These are phyloP conservation scores for Meandrusa payeni DNA, from an alignment of 2,888 invertebrate genomes.

Conservation along the genomic window DNA sequence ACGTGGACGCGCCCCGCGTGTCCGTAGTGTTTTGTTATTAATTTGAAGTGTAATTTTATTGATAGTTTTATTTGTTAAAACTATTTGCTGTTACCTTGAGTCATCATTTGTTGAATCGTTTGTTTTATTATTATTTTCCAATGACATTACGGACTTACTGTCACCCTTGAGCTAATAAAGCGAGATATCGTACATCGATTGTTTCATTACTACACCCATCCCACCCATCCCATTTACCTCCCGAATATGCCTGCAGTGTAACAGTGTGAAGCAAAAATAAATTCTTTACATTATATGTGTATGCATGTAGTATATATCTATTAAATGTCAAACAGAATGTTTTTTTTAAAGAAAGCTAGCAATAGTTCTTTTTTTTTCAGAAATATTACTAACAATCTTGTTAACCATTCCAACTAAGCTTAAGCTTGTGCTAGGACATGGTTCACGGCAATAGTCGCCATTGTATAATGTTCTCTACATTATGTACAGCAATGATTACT, in stretches of 20 bases:
- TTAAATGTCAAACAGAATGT: too few species aligned
- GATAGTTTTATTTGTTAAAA: constrained; percentile 75
- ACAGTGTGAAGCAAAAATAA: too few species aligned
- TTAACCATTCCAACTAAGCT: too few species aligned
- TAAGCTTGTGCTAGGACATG: too few species aligned
- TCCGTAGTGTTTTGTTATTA: constrained; percentile 54
- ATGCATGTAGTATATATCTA: too few species aligned
- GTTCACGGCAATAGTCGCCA: too few species aligned
- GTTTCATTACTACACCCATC: constrained; percentile 48
- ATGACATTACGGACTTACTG: constrained; percentile 75
- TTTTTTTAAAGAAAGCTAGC: too few species aligned
- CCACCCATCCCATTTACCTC: background rate
- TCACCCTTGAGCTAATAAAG: constrained; percentile 78
- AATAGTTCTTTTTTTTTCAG: too few species aligned
- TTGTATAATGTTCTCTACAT: too few species aligned
- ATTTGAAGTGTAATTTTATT: constrained; percentile 68
- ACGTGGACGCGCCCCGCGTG: constrained; percentile 31
- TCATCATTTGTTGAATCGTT: constrained; percentile 79
- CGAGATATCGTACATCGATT: constrained; percentile 69
- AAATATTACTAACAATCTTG: too few species aligned
- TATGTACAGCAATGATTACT: too few species aligned
- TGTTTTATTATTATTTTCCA: constrained; percentile 76
- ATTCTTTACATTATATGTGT: too few species aligned
- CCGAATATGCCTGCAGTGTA: background rate
- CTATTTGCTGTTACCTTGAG: constrained; percentile 77